These are phyloP conservation scores for Etheostoma nigrum DNA, from an alignment of 2,797 vertebrate species.

Conservation along the genomic window DNA sequence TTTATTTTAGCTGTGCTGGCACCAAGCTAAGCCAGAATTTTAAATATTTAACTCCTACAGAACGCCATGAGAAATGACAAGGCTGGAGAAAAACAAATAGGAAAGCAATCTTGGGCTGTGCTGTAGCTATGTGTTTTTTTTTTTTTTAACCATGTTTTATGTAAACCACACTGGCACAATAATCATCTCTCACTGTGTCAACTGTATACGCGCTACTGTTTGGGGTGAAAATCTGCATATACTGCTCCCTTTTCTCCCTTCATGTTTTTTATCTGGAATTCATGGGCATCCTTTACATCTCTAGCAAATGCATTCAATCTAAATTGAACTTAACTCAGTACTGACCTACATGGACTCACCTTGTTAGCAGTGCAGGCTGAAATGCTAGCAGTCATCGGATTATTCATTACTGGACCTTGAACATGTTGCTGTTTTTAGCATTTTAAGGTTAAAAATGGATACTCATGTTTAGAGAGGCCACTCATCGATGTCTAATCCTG, in stretches of 20 bases:
- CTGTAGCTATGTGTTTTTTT: constrained; percentile 54
- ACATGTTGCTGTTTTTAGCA: constrained; percentile 75
- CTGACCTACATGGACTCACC: constrained; percentile 59
- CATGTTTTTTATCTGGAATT: constrained; percentile 41
- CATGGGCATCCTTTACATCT: constrained; percentile 12
- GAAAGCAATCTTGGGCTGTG: constrained; percentile 57
- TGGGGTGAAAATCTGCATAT: constrained; percentile 47
- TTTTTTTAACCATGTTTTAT: constrained; percentile 58
- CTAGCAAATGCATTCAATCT: constrained; percentile 26
- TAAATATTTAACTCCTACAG: constrained; percentile 91
- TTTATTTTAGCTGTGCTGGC: constrained; percentile 94
- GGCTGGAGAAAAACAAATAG: constrained; percentile 63
- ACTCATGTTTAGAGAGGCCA: constrained; percentile 53
- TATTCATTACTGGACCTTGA: constrained; percentile 72
- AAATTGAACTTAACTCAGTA: constrained; percentile 43
- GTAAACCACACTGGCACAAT: constrained; percentile 56
- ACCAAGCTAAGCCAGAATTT: constrained; percentile 86
- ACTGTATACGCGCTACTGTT: constrained; percentile 35
- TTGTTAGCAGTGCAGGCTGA: constrained; percentile 60
- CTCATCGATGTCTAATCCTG: constrained; percentile 62
- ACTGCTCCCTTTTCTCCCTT: constrained; percentile 36
- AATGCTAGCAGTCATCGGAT: constrained; percentile 68
- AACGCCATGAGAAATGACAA: constrained; percentile 86
- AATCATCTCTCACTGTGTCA: constrained; percentile 38
- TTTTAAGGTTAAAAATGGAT: constrained; percentile 73